These are phyloP conservation scores for Coleophora deauratella DNA, from an alignment of 2,888 invertebrate genomes.

Conservation along the genomic window DNA sequence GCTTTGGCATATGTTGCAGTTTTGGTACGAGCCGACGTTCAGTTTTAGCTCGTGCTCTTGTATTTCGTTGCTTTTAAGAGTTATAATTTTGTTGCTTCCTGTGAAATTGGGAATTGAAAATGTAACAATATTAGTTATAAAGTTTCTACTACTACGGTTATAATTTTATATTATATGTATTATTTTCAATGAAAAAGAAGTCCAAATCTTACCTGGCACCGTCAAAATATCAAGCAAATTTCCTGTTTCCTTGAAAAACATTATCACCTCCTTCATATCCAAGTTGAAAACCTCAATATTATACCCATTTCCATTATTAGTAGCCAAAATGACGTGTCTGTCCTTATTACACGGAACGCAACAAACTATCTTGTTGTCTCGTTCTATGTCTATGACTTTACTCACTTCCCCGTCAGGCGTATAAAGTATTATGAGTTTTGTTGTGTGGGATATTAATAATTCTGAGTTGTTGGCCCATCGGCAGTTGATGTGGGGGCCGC, in stretches of 20 bases:
- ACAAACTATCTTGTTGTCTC: slow-evolving; percentile 38
- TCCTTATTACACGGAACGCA: slow-evolving; percentile 54
- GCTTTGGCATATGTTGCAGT: slow-evolving; percentile 32
- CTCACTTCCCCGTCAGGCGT: slow-evolving; percentile 36
- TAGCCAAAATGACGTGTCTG: slow-evolving; percentile 43
- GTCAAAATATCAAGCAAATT: slow-evolving; percentile 43
- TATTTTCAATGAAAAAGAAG: too few species aligned
- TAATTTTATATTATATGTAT: too few species aligned
- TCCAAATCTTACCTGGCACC: slow-evolving; percentile 53
- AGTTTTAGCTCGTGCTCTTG: slow-evolving; percentile 44
- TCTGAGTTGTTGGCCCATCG: slow-evolving; percentile 53
- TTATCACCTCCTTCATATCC: slow-evolving; percentile 40
- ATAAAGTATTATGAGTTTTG: slow-evolving; percentile 49
- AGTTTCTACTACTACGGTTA: too few species aligned
- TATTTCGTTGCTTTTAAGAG: slow-evolving; percentile 47
- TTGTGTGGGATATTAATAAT: slow-evolving; percentile 48
- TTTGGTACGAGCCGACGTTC: slow-evolving; percentile 24
- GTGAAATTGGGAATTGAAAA: slow-evolving; percentile 6
- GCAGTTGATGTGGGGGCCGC: slow-evolving; percentile 47
- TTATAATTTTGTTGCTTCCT: slow-evolving; percentile 57
- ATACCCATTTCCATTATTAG: slow-evolving; percentile 24
- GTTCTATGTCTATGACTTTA: slow-evolving; percentile 37
- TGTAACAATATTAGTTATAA: too few species aligned
- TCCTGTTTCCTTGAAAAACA: slow-evolving; percentile 44
- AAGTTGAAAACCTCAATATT: slow-evolving; percentile 45